These are phyloP conservation scores for Choloepus hoffmanni DNA, from an alignment of 2,113 vertebrate genomes.

Conservation along the genomic window DNA sequence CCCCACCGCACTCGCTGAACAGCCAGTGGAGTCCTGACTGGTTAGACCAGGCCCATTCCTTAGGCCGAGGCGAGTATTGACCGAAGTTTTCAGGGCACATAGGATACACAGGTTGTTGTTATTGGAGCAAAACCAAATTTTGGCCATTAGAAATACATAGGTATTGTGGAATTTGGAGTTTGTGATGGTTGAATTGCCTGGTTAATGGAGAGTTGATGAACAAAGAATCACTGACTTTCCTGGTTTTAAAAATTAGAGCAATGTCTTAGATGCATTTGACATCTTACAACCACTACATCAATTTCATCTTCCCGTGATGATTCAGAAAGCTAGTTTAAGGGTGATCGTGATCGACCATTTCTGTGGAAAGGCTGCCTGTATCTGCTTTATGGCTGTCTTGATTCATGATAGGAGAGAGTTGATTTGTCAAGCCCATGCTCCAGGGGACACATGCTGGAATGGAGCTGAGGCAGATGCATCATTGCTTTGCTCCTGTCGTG, in stretches of 20 bases:
- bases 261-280: background rate
- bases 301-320: background rate
- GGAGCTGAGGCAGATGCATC: background rate
- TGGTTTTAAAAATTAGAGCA: background rate
- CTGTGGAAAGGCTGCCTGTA: background rate
- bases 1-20: background rate
- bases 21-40: background rate
- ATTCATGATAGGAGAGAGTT: background rate
- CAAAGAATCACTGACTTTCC: background rate
- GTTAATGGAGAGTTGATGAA: background rate
- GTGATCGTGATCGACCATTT: background rate
- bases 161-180: background rate
- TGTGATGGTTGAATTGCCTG: background rate
- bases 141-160: background rate
- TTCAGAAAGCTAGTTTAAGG: background rate
- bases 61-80: no score
- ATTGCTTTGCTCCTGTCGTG: background rate
- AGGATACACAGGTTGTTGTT: background rate
- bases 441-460: background rate
- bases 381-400: no score
- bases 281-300: background rate
- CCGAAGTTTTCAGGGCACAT: background rate
- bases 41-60: background rate
- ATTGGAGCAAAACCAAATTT: background rate
- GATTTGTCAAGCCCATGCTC: fast-evolving